A percentile compares a stretch with the other conserved stretches of the same genome.
Evolutionary conservation across 2,797 vertebrate genomes (phyloP).

Genomic region (Acanthis flammea): DNA sequence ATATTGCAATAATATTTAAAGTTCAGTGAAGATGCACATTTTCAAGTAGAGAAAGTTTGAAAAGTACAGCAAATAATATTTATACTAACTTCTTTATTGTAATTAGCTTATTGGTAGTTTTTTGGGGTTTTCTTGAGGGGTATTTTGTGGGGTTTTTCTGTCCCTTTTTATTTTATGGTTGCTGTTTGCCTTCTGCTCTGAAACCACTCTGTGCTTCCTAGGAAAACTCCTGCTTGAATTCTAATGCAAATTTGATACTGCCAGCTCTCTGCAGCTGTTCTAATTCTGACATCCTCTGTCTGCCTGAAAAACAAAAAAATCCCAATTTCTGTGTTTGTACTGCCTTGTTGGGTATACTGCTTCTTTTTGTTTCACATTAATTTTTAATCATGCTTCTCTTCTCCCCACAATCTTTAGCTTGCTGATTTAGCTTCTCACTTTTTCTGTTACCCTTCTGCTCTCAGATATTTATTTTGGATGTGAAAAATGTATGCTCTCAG

Average conservation of each 20-base stretch:
- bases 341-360: neutral
- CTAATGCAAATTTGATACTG: neutral
- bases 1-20: neutral
- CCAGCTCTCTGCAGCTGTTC: neutral
- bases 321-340: neutral
- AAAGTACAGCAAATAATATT: too few relatives aligned
- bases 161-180: neutral
- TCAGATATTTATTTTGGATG: neutral
- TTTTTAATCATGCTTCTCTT: neutral
- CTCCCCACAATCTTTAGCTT: neutral
- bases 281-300: neutral
- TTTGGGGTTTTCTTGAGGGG: accelerated
- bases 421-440: neutral
- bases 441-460: neutral
- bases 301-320: neutral
- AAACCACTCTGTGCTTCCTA: neutral
- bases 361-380: neutral
- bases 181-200: neutral
- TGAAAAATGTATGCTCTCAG: neutral
- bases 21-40: neutral
- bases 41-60: too few relatives aligned
- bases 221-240: neutral
- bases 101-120: neutral
- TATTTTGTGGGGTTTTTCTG: neutral
- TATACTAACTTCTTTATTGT: neutral